These are phyloP conservation scores for Lutjanus erythropterus DNA, from an alignment of 2,113 vertebrate species.

Conservation along the genomic window DNA sequence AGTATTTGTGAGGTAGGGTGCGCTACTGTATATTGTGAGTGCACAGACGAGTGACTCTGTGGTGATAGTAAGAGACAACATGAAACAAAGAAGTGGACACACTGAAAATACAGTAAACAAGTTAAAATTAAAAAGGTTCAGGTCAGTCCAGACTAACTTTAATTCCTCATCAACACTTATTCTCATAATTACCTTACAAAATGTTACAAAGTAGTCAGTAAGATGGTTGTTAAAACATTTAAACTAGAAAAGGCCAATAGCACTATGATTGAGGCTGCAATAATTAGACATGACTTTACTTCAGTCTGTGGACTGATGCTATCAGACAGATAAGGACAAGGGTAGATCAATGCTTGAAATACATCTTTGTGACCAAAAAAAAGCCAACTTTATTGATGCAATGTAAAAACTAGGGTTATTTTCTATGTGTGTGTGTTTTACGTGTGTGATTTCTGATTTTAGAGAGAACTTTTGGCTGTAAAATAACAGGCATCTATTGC, in stretches of 20 bases:
- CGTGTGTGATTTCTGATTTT: slow-evolving; percentile 2
- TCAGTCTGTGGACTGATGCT: background rate
- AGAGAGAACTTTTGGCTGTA: slow-evolving; percentile 5
- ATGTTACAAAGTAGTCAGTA: background rate
- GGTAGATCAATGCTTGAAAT: background rate
- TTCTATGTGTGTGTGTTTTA: background rate
- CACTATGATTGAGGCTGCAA: background rate
- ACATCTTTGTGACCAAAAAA: background rate
- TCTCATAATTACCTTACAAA: slow-evolving; percentile 11
- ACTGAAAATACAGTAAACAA: slow-evolving; percentile 4
- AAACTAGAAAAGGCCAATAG: background rate
- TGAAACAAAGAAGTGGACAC: slow-evolving; percentile 1
- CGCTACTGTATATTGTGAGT: slow-evolving; percentile 8
- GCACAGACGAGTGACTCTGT: slow-evolving; percentile 16
- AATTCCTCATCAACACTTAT: background rate
- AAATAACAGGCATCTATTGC: slow-evolving; percentile 21
- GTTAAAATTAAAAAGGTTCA: too few species aligned
- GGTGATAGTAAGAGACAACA: background rate
- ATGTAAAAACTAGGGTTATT: background rate
- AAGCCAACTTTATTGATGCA: background rate
- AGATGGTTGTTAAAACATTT: background rate
- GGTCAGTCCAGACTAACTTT: background rate
- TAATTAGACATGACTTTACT: slow-evolving; percentile 19
- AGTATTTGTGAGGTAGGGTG: slow-evolving; percentile 58
- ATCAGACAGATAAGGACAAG: background rate